Percentiles rank a stretch among this genome's conserved stretches.
Conservation (phyloP, 35 echinoderm and acorn worm genomes). For the Antedon bifida region DNA sequence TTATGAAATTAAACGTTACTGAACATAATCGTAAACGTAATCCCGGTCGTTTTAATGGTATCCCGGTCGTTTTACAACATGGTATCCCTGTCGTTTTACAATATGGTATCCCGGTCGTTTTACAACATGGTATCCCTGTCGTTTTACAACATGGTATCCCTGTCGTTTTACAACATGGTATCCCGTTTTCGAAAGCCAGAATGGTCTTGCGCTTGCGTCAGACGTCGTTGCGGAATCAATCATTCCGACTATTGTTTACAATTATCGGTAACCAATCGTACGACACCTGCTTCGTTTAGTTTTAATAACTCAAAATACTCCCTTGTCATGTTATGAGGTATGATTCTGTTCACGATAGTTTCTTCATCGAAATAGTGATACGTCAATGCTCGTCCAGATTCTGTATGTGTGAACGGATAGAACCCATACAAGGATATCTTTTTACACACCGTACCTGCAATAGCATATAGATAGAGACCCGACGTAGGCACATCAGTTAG, state of each 20-base stretch:
- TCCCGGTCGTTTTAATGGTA: too few relatives aligned
- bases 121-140: too few relatives aligned
- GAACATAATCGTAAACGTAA: too few relatives aligned
- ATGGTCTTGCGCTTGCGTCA: too few relatives aligned
- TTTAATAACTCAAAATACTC: constrained; percentile 27
- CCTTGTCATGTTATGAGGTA: constrained; percentile 33
- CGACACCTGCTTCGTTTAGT: constrained; percentile 22
- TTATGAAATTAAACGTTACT: too few relatives aligned
- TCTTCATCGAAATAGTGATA: constrained; percentile 56
- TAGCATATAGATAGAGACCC: constrained; percentile 45
- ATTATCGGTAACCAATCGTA: constrained; percentile 7
- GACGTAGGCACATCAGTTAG: constrained; percentile 28
- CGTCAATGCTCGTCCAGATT: background rate
- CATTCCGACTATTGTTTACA: background rate
- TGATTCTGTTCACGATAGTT: constrained; percentile 30
- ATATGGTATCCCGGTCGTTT: too few relatives aligned
- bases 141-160: too few relatives aligned
- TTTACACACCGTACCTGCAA: constrained; percentile 44
- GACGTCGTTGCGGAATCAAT: too few relatives aligned
- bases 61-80: too few relatives aligned
- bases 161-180: too few relatives aligned
- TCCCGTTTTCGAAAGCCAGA: too few relatives aligned
- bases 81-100: too few relatives aligned
- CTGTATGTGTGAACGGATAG: constrained; percentile 44
- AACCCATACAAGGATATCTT: constrained; percentile 60